Conservation (phyloP, 2,797 vertebrate genomes). For the Schizothorax lantsangensis region DNA sequence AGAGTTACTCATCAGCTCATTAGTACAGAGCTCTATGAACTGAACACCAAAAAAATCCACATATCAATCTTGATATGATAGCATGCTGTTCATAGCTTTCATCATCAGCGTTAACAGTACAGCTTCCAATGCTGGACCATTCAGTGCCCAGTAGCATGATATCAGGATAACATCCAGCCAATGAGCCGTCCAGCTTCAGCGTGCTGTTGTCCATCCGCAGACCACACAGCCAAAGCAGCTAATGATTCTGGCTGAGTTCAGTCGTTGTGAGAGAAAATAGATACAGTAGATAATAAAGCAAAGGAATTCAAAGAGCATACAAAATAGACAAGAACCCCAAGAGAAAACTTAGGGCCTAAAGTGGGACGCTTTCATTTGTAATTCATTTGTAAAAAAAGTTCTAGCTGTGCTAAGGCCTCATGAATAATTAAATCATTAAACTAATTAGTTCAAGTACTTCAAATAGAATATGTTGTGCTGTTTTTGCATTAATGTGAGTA, state of each 20-base stretch:
- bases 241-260: constrained; percentile 49
- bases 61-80: not conserved
- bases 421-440: constrained; percentile 76
- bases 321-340: constrained; percentile 52
- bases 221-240: constrained; percentile 45
- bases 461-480: constrained; percentile 49
- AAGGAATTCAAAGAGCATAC: constrained; percentile 5
- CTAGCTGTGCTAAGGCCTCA: constrained; percentile 60
- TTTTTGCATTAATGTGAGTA: constrained; percentile 59
- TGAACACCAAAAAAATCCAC: not conserved
- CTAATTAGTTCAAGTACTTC: constrained; percentile 75
- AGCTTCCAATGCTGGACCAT: constrained; percentile 12
- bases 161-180: constrained; percentile 14
- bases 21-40: not conserved
- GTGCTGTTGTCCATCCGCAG: constrained; percentile 19
- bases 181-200: constrained; percentile 22
- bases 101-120: constrained; percentile 20
- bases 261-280: constrained; percentile 27
- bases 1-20: constrained; percentile 4
- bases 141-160: constrained; percentile 13
- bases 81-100: not conserved
- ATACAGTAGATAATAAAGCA: constrained; percentile 46
- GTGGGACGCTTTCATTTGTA: constrained; percentile 65
- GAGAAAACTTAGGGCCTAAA: constrained; percentile 45
- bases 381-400: constrained; percentile 73